Base-by-base conservation (phyloP, 2,113 vertebrate genomes). In the Mobula birostris region DNA sequence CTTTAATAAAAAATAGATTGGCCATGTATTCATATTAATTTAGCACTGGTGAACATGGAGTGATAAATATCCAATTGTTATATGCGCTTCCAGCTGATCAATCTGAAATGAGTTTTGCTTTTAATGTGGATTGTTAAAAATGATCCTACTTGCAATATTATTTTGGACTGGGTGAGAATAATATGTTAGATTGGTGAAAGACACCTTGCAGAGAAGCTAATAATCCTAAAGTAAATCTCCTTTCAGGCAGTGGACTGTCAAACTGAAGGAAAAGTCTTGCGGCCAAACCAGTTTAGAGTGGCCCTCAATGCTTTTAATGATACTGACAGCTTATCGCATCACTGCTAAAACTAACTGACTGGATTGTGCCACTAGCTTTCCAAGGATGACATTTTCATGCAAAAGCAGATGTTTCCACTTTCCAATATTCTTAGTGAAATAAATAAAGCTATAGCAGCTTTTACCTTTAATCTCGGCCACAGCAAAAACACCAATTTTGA, bases 111-210 rank as follows among this genome's bases (percentile, higher is more conserved):
- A 32, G 58, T 32, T 83, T 83, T 83, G 7, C n/a, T 68, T 63
- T 68, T 90, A 66, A 90, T 90, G 29, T 32, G 8, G 66, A 90
- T 29, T 32, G 0, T 15, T 17, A 66, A 88, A 63, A n/a, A 66
- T 9, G 72, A 74, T 48, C 12, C 11, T 7, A 74, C 74, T 93
- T 76, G 4, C 40, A 17, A 40, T 72, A 40, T 72, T 32, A 72
- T 92, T 92, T 74, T 93, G 36, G 74, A 93, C 21, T 74, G 96
- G 96, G 96, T 97, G 96, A 96, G 95, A 95, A 95, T 96, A 96
- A 96, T 96, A 96, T 95, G 95, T 96, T 96, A 95, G 96, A 96
- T 95, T 27, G 94, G 79, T 90, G 95, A 92, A 94, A 95, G 94
- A 94, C 87, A 95, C 95, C 95, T 96, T 66, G 95, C 96, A 96